phyloP scores from a whole-genome alignment of 2,888 invertebrate genomes.

The Lasioglossum leucozonium region DNA sequence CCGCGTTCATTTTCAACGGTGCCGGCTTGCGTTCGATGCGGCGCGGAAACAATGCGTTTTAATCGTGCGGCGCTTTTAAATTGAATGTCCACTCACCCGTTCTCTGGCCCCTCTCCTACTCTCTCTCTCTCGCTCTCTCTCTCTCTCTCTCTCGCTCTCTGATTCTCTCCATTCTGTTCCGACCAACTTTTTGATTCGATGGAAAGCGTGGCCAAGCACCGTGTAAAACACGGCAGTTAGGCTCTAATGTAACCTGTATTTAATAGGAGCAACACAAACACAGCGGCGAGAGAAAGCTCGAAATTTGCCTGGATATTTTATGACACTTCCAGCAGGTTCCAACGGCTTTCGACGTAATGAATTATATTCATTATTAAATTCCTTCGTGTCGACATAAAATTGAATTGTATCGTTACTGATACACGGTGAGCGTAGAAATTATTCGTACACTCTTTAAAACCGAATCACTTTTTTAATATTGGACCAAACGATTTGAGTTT shows the following conservation, averaged over 20 bases:
- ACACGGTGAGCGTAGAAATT: no score
- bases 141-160: background rate
- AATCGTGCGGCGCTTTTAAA: constrained; percentile 21
- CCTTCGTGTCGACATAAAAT: no score
- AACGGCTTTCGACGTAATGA: background rate
- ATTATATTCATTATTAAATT: background rate
- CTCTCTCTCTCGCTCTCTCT: background rate
- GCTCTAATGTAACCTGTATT: constrained; percentile 2
- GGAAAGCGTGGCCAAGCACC: constrained; percentile 1
- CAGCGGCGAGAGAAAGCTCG: background rate
- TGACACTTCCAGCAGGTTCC: background rate
- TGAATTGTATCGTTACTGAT: no score
- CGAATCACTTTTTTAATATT: no score
- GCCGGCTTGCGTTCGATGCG: background rate
- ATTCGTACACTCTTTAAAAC: no score
- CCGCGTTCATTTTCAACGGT: constrained; percentile 34
- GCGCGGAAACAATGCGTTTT: constrained; percentile 36
- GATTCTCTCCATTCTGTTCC: background rate
- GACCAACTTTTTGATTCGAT: background rate
- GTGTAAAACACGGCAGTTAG: constrained; percentile 10
- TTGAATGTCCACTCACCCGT: constrained; percentile 14
- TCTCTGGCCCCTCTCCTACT: background rate
- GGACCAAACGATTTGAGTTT: no score
- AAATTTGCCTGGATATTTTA: background rate
- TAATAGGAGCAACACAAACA: background rate